phyloP scores from a whole-genome alignment of 2,113 vertebrate species.

The Tyto alba region DNA sequence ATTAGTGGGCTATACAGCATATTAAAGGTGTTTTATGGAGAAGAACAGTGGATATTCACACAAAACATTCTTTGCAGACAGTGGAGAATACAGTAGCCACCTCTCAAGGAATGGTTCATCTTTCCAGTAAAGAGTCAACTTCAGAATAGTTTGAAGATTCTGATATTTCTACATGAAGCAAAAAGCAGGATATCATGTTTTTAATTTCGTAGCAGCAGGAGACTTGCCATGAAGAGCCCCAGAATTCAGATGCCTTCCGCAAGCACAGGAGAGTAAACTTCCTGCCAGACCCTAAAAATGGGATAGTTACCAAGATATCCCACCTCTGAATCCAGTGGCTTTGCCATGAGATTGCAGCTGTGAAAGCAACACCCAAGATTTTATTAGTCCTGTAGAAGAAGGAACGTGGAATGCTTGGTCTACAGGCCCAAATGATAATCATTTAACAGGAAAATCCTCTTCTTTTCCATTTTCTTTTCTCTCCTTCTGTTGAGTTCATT shows the following conservation, averaged over 20 bases:
- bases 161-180: not conserved
- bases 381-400: not conserved
- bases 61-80: not conserved
- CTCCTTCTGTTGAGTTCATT: not conserved
- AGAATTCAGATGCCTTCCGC: not conserved
- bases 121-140: slow-evolving; percentile 19
- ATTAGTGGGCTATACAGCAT: not conserved
- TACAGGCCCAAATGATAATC: not conserved
- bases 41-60: not conserved
- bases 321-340: not conserved
- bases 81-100: slow-evolving; percentile 10
- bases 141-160: not conserved
- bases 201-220: slow-evolving; percentile 11
- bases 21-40: not conserved
- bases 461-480: not conserved
- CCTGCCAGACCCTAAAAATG: not conserved
- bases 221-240: not conserved
- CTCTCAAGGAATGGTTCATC: not conserved
- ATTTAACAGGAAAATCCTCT: not conserved
- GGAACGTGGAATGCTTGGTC: not conserved
- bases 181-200: not conserved
- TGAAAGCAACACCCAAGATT: not conserved
- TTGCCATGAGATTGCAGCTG: not conserved
- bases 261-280: not conserved
- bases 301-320: not conserved